Percentiles rank a stretch among this genome's conserved stretches.
Evolutionary conservation across 2,888 invertebrate genomes (phyloP).

Genomic region (Chloroclysta siterata): DNA sequence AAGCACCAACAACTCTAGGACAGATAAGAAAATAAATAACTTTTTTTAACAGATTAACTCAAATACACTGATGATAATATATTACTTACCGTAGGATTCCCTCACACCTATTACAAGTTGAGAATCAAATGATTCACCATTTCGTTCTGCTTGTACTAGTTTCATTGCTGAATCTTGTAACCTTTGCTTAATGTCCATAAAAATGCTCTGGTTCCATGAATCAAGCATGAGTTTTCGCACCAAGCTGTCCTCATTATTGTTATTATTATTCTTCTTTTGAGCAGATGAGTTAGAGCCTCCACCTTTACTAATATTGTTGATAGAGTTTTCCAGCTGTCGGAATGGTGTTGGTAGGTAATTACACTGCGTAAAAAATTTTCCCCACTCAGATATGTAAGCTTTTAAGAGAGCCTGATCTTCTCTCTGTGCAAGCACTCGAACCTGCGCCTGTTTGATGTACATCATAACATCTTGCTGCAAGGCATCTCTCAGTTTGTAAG

Average conservation of each 20-base stretch:
- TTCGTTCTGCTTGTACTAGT: constrained; percentile 97
- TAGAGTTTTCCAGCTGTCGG: constrained; percentile 94
- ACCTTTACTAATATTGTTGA: constrained; percentile 85
- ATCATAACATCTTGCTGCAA: constrained; percentile 96
- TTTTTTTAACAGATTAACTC: neutral
- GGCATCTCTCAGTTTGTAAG: constrained; percentile 93
- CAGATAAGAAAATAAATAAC: too few relatives aligned
- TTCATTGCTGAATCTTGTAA: constrained; percentile 98
- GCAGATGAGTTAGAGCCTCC: constrained; percentile 70
- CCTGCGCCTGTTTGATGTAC: constrained; percentile 97
- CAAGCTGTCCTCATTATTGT: constrained; percentile 93
- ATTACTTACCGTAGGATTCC: constrained; percentile 94
- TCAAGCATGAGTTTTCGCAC: constrained; percentile 98
- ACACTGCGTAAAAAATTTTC: constrained; percentile 98
- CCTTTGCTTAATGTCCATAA: constrained; percentile 96
- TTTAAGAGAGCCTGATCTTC: constrained; percentile 98
- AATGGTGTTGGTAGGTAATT: constrained; percentile 98
- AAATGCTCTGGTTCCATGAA: constrained; percentile 99
- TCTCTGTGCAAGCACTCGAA: constrained; percentile 94
- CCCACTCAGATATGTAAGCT: constrained; percentile 99
- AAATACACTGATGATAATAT: neutral
- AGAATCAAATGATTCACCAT: constrained; percentile 99
- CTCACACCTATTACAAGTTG: constrained; percentile 98
- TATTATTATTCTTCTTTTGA: constrained; percentile 81
- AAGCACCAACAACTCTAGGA: neutral